Evolutionary conservation across 1,140 invertebrate species (phyloP).

Genomic region (Drosophila neocordata): DNA sequence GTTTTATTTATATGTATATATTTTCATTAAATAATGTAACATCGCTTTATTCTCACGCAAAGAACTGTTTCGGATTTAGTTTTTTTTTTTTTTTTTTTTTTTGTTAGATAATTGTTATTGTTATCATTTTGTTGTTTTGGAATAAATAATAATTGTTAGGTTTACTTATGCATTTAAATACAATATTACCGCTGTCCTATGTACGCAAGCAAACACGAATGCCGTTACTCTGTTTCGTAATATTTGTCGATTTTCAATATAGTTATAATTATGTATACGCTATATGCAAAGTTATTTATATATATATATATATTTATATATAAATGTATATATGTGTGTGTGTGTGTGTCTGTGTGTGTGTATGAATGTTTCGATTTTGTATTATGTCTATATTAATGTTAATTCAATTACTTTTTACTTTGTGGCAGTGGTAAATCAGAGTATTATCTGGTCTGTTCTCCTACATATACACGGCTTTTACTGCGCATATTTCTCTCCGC

Average conservation of each 20-base stretch:
- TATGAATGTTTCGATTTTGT: constrained; percentile 31
- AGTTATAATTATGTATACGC: constrained; percentile 25
- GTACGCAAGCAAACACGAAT: constrained; percentile 47
- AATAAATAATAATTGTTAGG: constrained; percentile 74
- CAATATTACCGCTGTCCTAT: constrained; percentile 37
- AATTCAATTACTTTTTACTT: constrained; percentile 55
- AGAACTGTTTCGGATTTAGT: constrained; percentile 79
- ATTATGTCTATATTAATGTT: constrained; percentile 60
- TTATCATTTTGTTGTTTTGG: constrained; percentile 61
- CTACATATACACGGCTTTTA: not conserved
- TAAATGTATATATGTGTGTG: not conserved
- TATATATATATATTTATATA: constrained; percentile 17
- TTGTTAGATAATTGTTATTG: constrained; percentile 75
- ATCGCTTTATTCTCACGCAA: constrained; percentile 83
- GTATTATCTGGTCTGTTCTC: constrained; percentile 62
- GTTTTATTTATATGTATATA: constrained; percentile 82
- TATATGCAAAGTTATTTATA: constrained; percentile 34
- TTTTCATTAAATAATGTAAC: constrained; percentile 83
- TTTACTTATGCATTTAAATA: constrained; percentile 63
- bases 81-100: constrained; percentile 65
- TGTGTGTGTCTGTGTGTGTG: constrained; percentile 23
- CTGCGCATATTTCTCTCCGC: no score
- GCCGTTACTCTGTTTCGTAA: constrained; percentile 33
- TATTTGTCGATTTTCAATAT: constrained; percentile 34
- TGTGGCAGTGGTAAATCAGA: constrained; percentile 82